Evolutionary conservation across 2,888 invertebrate species (phyloP), one percentile per base, ranked within the genome.

Genomic region (Notocelia uddmanniana): DNA sequence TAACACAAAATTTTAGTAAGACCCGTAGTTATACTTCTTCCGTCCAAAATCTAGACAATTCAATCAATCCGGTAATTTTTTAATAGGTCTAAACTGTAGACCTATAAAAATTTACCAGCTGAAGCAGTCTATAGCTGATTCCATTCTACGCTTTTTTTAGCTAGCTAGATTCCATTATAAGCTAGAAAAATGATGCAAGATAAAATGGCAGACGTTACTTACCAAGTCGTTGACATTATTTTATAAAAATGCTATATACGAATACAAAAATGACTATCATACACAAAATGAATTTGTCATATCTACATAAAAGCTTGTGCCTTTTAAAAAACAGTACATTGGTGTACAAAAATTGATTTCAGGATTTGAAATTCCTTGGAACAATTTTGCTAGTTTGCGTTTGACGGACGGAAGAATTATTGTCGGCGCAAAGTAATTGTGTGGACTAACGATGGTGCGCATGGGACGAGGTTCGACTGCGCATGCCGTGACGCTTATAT

Each of bases 401-500:
- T 19, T 19, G 50, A 10, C 15, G 18, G n/a, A 60, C n/a, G 23
- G 60, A n/a, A 23, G 45, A 45, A 45, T 60, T 45, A 45, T 45
- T 59, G 1, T 13, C 23, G 45, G 45, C 21, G 15, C 3, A 41
- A 15, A n/a, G 3, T 15, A 11, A 58, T 45, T 0, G 18, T 15
- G 1, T 13, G 21, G n/a, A 45, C 26, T 48, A 60, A 48, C 26
- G 60, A 23, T n/a, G 59, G 13, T 26, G 11, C n/a, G 60, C 60
- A 60, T 60, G 60, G 23, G 18, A n/a, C 18, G 3, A 26, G 60
- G 59, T 41, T 23, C 45, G 18, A 15, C 19, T 37, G 37, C 34
- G 60, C 60, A 60, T 60, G 59, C 59, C 19, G 45, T 18, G 34
- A 21, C 15, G 60, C 60, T 60, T 60, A 1, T 60, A 60, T 60